phyloP scores from a whole-genome alignment of 1,140 invertebrate genomes.

The Vanessa tameamea region DNA sequence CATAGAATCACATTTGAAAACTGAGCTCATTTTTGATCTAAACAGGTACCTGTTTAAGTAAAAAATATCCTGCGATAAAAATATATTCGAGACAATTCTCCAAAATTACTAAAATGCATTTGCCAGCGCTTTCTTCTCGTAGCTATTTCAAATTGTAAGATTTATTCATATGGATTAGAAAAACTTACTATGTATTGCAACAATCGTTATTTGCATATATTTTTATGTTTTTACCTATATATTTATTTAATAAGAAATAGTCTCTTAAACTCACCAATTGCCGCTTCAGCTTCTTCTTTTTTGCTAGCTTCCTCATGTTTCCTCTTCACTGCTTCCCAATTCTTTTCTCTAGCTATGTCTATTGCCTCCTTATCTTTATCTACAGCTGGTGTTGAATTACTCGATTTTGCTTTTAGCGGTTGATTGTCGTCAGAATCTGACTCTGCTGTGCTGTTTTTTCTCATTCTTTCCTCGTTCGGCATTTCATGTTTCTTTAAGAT shows the following conservation, averaged over 20 bases:
- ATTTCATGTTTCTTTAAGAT: slow-evolving; percentile 74
- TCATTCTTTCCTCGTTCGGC: slow-evolving; percentile 59
- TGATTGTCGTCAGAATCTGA: slow-evolving; percentile 79
- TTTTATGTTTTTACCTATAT: too few relatives aligned
- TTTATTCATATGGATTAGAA: too few relatives aligned
- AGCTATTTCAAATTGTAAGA: too few relatives aligned
- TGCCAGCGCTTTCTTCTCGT: too few relatives aligned
- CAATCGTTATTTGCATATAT: too few relatives aligned
- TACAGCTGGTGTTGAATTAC: slow-evolving; percentile 52
- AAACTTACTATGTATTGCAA: too few relatives aligned
- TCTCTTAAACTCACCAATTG: slow-evolving; percentile 64
- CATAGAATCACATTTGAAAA: too few relatives aligned
- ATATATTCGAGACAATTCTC: too few relatives aligned
- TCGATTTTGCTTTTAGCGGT: slow-evolving; percentile 72
- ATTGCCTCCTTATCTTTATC: slow-evolving; percentile 79
- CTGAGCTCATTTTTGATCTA: too few relatives aligned
- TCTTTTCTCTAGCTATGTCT: slow-evolving; percentile 79
- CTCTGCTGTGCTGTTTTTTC: slow-evolving; percentile 74
- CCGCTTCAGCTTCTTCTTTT: slow-evolving; percentile 74
- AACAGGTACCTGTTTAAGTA: too few relatives aligned
- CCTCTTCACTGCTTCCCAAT: slow-evolving; percentile 80
- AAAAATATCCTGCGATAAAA: too few relatives aligned
- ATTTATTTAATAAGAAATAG: not conserved
- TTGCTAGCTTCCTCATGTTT: slow-evolving; percentile 80
- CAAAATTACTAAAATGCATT: too few relatives aligned